These are phyloP conservation scores for Styela plicata DNA, from an alignment of 23 tunicate species.

Conservation along the genomic window DNA sequence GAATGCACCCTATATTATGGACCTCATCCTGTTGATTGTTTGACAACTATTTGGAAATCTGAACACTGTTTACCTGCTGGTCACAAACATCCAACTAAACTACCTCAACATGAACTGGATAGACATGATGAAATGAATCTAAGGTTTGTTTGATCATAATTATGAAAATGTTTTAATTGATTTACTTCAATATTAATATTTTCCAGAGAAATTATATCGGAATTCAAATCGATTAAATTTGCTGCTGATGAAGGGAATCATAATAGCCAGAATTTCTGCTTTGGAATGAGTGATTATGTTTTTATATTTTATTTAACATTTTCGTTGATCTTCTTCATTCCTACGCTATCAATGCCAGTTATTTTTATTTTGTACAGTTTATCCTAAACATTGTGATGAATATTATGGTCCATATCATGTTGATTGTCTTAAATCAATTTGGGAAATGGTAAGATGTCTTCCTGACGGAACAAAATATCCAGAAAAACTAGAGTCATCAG, in stretches of 20 bases:
- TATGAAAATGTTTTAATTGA: too few species aligned
- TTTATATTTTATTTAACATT: too few species aligned
- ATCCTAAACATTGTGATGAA: background rate
- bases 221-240: too few species aligned
- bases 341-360: too few species aligned
- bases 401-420: background rate
- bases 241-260: too few species aligned
- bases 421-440: background rate
- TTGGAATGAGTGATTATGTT: too few species aligned
- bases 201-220: background rate
- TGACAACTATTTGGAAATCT: conserved; percentile 27
- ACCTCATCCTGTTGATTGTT: conserved; percentile 22
- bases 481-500: background rate
- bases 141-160: too few species aligned
- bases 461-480: background rate
- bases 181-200: too few species aligned
- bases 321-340: too few species aligned
- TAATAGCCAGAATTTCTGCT: too few species aligned
- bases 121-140: background rate
- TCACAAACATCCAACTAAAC: conserved; percentile 6
- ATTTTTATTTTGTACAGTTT: conserved; percentile 3
- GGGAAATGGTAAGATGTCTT: conserved; percentile 13
- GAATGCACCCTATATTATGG: conserved; percentile 22
- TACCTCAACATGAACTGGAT: background rate
- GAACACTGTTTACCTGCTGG: conserved; percentile 24